Conservation (phyloP, 2,888 invertebrate genomes). For the Baronia brevicornis region DNA sequence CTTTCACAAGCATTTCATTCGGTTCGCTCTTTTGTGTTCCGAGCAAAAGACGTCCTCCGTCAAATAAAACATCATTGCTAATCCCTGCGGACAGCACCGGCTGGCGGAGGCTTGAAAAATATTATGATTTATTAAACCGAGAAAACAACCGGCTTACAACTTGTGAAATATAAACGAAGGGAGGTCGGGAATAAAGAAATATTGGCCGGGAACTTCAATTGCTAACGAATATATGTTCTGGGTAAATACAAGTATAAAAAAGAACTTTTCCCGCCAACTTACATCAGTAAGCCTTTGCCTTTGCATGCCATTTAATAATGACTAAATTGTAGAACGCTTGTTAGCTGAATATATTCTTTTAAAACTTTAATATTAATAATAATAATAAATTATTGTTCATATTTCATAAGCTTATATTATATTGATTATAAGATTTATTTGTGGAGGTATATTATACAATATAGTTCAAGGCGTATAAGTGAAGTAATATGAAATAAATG, state of each 20-base stretch:
- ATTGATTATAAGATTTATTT: too few relatives aligned
- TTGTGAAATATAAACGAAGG: conserved; percentile 25
- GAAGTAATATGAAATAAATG: too few relatives aligned
- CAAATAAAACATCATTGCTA: conserved; percentile 50
- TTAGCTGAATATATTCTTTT: too few relatives aligned
- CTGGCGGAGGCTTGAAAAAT: conserved; percentile 29
- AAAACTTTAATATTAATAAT: too few relatives aligned
- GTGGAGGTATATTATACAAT: too few relatives aligned
- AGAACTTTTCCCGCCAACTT: too few relatives aligned
- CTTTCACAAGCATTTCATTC: conserved; percentile 10
- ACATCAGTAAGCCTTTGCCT: too few relatives aligned
- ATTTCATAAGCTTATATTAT: too few relatives aligned
- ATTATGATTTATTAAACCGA: conserved; percentile 48
- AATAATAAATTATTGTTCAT: too few relatives aligned
- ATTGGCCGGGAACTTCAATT: conserved; percentile 11
- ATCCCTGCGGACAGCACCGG: conserved; percentile 33
- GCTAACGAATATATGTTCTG: conserved; percentile 10
- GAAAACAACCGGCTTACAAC: conserved; percentile 26
- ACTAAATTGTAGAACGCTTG: too few relatives aligned
- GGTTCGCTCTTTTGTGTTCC: conserved; percentile 15
- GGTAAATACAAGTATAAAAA: conserved; percentile 8
- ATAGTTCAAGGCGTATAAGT: too few relatives aligned
- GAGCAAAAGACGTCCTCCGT: conserved; percentile 35
- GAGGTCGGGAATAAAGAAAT: conserved; percentile 20
- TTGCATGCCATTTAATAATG: too few relatives aligned